Conservation (phyloP, 2,888 invertebrate genomes). For the Oxycera nigricornis region DNA sequence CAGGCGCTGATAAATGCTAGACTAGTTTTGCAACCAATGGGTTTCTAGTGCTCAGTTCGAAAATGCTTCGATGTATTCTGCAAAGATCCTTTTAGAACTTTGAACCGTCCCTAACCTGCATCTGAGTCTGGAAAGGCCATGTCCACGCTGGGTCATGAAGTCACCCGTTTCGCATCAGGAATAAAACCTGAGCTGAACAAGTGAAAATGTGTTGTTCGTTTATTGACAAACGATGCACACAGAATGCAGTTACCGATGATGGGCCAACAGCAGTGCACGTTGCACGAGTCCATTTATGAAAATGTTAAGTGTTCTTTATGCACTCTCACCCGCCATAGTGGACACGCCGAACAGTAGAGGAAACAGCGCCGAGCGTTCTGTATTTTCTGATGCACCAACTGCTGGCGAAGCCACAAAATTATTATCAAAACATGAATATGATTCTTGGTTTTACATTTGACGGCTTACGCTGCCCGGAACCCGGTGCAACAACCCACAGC, state of each 20-base stretch:
- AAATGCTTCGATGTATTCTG: too few relatives aligned
- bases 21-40: too few relatives aligned
- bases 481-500: conserved; percentile 27
- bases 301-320: conserved; percentile 38
- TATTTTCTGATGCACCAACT: background rate
- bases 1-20: too few relatives aligned
- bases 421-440: conserved; percentile 38
- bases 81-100: too few relatives aligned
- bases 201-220: conserved; percentile 40
- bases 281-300: conserved; percentile 13
- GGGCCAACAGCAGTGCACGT: background rate
- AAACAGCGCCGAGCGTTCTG: background rate
- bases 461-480: background rate
- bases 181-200: conserved; percentile 39
- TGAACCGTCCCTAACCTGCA: too few relatives aligned
- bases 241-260: conserved; percentile 29
- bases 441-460: conserved; percentile 37
- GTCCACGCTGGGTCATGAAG: background rate
- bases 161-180: conserved; percentile 1
- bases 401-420: conserved; percentile 37
- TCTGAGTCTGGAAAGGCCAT: too few relatives aligned
- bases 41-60: too few relatives aligned
- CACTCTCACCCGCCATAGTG: conserved; percentile 20
- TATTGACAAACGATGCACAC: conserved; percentile 40
- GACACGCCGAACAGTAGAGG: conserved; percentile 17